Base-by-base conservation (phyloP, 2,797 vertebrate species). In the Yasuhikotakia modesta region DNA sequence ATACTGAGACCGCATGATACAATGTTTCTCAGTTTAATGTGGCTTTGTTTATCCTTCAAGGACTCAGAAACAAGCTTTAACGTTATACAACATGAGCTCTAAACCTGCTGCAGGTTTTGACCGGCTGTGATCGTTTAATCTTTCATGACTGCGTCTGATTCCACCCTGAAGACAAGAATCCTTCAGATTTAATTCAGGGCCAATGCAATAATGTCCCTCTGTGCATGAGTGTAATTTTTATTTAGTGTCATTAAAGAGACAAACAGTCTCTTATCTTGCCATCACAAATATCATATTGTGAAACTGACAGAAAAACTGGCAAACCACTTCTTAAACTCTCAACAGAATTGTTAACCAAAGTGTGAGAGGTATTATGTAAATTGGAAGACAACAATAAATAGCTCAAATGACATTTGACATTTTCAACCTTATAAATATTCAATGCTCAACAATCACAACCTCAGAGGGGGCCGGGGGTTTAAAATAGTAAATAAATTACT, bases 401-500 rank as follows among this genome's bases (percentile, higher is more conserved):
- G 17, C 45, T 76, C 21, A 46, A 46, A 19, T 12, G 5, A 27
- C 27, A 27, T 27, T n/a, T 16, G 4, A 48, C 24, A 67, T 58
- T 35, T 14, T 76, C n/a, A 68, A 46, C 57, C 35, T 27, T 75
- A 17, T 66, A 21, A 65, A 66, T 67, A 76, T 45, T 55, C 22
- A 22, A 13, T 57, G 12, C 35, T 45, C 5, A 57, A 46, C 52
- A 58, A 16, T 67, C 5, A 58, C 12, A 67, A 19, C 63, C 61
- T 52, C 30, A 21, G 4, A 24, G 43, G 21, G 21, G 1, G 32
- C 6, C 32, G 0, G 27, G 16, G 58, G 16, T 50, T 57, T 17
- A 58, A 55, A 67, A 30, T 35, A 58, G 58, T 32, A n/a, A 61
- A 61, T 61, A 61, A 46, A 46, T 57, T 12, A 55, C 50, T 14